phyloP scores from a whole-genome alignment of 2,113 vertebrate genomes.

The Coptodon bakossiorum region DNA sequence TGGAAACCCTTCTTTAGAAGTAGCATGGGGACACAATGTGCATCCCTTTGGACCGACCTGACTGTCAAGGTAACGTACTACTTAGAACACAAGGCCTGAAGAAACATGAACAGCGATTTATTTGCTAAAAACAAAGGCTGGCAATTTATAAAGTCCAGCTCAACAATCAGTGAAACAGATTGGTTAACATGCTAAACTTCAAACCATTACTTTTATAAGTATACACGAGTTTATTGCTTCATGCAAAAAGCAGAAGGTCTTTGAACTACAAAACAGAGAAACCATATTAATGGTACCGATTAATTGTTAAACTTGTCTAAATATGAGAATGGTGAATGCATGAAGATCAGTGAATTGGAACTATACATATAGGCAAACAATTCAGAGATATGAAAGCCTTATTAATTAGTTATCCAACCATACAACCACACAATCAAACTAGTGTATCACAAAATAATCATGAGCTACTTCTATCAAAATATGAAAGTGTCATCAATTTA shows the following conservation, averaged over 20 bases:
- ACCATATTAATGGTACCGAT: neutral
- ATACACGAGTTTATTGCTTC: neutral
- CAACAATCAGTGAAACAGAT: neutral
- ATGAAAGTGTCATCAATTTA: neutral
- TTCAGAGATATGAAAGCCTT: neutral
- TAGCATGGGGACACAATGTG: neutral
- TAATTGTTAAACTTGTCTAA: neutral
- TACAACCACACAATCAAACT: neutral
- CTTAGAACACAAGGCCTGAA: neutral
- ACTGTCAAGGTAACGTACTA: neutral
- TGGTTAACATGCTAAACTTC: neutral
- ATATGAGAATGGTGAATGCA: neutral
- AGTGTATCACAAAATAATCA: neutral
- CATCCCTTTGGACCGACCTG: conserved; percentile 1
- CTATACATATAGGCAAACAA: neutral
- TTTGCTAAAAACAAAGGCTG: neutral
- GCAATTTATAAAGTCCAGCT: neutral
- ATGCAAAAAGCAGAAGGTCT: neutral
- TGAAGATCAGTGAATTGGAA: neutral
- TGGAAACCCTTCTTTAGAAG: conserved; percentile 55
- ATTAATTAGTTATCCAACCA: neutral
- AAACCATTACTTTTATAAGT: neutral
- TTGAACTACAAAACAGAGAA: neutral
- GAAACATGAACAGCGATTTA: neutral
- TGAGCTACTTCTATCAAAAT: neutral